phyloP scores from a whole-genome alignment of 2,113 vertebrate species.

The Romanogobio albipinnatus region DNA sequence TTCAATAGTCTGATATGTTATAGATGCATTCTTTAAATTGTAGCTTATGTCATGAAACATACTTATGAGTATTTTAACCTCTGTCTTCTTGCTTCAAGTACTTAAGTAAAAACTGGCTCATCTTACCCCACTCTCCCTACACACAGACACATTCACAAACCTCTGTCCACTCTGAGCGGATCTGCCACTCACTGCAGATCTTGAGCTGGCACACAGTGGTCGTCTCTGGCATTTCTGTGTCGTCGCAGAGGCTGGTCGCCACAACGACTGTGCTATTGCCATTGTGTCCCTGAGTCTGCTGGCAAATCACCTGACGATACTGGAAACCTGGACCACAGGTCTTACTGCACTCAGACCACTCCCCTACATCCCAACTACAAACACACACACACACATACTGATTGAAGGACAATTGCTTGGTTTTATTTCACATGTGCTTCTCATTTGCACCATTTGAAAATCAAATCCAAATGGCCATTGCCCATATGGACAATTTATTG shows the following conservation, averaged over 20 bases:
- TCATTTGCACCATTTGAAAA: slow-evolving; percentile 7
- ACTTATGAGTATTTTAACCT: neutral
- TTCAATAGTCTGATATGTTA: neutral
- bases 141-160: slow-evolving; percentile 71
- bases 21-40: neutral
- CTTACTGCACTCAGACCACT: slow-evolving; percentile 96
- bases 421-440: slow-evolving; percentile 21
- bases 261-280: slow-evolving; percentile 75
- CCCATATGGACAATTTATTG: neutral
- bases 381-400: slow-evolving; percentile 53
- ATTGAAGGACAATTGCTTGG: slow-evolving; percentile 5
- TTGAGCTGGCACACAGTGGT: slow-evolving; percentile 90
- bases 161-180: slow-evolving; percentile 89
- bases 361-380: slow-evolving; percentile 91
- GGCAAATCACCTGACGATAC: slow-evolving; percentile 89
- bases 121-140: slow-evolving; percentile 1
- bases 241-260: slow-evolving; percentile 80
- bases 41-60: neutral
- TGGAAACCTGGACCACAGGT: slow-evolving; percentile 90
- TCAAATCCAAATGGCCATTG: slow-evolving; percentile 6
- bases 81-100: no score
- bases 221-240: slow-evolving; percentile 84
- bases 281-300: slow-evolving; percentile 78
- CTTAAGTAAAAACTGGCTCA: neutral
- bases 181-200: slow-evolving; percentile 96